phyloP scores from a whole-genome alignment of 1,140 invertebrate species.

The Helicoverpa zea region DNA sequence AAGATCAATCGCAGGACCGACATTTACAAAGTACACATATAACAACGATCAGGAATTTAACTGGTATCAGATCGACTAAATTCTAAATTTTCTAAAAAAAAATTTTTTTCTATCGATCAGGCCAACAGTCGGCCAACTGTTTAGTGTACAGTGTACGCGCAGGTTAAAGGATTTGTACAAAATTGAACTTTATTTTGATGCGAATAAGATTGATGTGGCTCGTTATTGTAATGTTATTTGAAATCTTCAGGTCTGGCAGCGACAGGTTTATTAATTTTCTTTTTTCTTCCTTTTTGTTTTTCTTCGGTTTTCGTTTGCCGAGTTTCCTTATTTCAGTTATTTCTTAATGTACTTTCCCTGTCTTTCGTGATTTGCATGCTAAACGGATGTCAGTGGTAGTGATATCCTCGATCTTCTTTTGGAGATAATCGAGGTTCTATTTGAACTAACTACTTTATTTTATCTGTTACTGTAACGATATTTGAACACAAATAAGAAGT shows the following conservation, averaged over 20 bases:
- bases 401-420: neutral
- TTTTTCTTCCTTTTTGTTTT: conserved; percentile 65
- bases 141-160: too few species aligned
- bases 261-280: conserved; percentile 76
- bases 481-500: too few species aligned
- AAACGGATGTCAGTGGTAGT: conserved; percentile 12
- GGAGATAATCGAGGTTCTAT: neutral
- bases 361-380: conserved; percentile 40
- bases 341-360: conserved; percentile 33
- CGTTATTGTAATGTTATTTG: conserved; percentile 55
- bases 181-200: conserved; percentile 52
- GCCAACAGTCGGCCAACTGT: too few species aligned
- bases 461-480: too few species aligned
- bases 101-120: too few species aligned
- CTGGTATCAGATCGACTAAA: too few species aligned
- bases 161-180: conserved; percentile 40
- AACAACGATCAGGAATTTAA: too few species aligned
- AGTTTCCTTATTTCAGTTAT: conserved; percentile 40
- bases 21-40: too few species aligned
- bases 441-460: too few species aligned
- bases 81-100: too few species aligned
- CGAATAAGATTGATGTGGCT: conserved; percentile 47
- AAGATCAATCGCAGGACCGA: too few species aligned
- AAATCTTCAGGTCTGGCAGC: conserved; percentile 60
- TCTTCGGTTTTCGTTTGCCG: conserved; percentile 55